phyloP scores from a whole-genome alignment of 2,888 invertebrate species.

The Aromia moschata region DNA sequence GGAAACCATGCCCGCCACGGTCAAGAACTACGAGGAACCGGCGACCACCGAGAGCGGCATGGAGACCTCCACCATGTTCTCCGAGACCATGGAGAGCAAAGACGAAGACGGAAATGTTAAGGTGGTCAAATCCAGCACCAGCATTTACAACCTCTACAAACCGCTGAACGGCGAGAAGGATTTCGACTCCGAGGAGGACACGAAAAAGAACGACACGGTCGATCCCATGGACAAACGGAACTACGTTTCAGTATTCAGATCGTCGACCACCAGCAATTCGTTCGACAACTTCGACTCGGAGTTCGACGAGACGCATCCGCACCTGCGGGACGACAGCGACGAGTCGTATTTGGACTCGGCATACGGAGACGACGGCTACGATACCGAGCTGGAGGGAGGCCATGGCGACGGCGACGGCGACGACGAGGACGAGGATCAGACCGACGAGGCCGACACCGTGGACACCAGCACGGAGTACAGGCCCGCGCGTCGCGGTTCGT shows the following conservation, averaged over 20 bases:
- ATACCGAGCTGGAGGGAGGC: neutral
- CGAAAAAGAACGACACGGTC: constrained; percentile 27
- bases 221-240: constrained; percentile 7
- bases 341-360: no score
- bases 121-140: neutral
- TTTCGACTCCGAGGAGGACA: constrained; percentile 32
- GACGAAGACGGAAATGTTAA: neutral
- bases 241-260: constrained; percentile 14
- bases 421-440: constrained; percentile 1
- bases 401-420: neutral
- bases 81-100: neutral
- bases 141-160: neutral
- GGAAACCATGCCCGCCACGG: neutral
- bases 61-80: constrained; percentile 1
- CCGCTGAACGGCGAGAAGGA: neutral
- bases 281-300: constrained; percentile 20
- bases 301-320: constrained; percentile 5
- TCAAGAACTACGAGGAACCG: no score
- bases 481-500: neutral
- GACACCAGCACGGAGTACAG: constrained; percentile 15
- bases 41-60: neutral
- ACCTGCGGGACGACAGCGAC: constrained; percentile 10
- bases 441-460: constrained; percentile 2
- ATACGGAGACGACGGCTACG: constrained; percentile 25
- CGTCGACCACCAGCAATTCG: constrained; percentile 11